Base-by-base conservation (phyloP, 2,113 vertebrate genomes). In the Myotis lucifugus region DNA sequence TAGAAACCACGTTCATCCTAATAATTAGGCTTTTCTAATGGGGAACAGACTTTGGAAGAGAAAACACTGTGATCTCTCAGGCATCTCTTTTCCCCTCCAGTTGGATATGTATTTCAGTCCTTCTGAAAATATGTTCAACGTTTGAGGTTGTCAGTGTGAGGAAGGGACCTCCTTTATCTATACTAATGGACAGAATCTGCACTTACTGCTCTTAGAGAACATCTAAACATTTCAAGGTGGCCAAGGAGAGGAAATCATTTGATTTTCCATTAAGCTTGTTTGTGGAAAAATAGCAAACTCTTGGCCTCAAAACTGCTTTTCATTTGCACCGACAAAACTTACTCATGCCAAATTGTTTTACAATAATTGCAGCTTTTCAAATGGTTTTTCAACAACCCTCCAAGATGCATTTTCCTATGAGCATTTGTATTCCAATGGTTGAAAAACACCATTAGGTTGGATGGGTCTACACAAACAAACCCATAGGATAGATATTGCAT, bases 401-500 rank as follows among this genome's bases (percentile, higher is more conserved):
- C 61, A 84, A 98, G 90, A 97, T 97, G 91, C 97, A 93, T 95
- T 98, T 97, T 91, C 88, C 86, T n/a, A 25, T 78, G 88, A 94
- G 92, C 85, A 95, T 97, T 97, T 88, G 77, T 94, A 97, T 94
- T 97, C 94, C 50, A 94, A 96, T 95, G 97, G 93, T 97, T 96
- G 94, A 94, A 97, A 98, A 97, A 94, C 90, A 98, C 90, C 97
- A 97, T 97, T 96, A 96, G 78, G 93, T 96, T 93, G 12, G 72
- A 97, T 94, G 97, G 89, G 79, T 95, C 93, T 89, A 97, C 69
- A 67, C 74, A 97, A 95, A 50, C 23, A 93, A 94, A 86, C 67
- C 37, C 46, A 2, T 5, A 14, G 3, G 84, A 18, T 67, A 52
- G 17, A 90, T 90, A 91, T 52, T 94, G 90, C 66, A 32, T 95